These are phyloP conservation scores for Incurvaria masculella DNA, from an alignment of 2,888 invertebrate species.

Conservation along the genomic window DNA sequence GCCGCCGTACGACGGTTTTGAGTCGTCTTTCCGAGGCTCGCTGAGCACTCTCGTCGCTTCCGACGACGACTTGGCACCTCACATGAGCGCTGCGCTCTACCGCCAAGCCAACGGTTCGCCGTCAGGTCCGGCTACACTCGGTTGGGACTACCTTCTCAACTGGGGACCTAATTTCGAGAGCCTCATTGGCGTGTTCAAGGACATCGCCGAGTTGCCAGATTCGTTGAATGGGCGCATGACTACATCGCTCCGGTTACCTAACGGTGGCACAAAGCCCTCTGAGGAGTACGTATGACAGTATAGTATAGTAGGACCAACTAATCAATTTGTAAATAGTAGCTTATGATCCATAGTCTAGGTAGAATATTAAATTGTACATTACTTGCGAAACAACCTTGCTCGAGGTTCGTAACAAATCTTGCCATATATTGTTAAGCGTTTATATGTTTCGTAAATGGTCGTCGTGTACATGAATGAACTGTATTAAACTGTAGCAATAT, in stretches of 20 bases:
- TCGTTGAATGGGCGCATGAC: constrained; percentile 70
- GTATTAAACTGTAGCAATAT: neutral
- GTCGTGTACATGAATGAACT: neutral
- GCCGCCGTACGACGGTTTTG: constrained; percentile 86
- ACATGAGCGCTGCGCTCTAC: constrained; percentile 74
- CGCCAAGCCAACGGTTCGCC: constrained; percentile 78
- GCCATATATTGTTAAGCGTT: neutral
- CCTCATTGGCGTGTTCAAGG: constrained; percentile 93
- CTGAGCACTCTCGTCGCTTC: constrained; percentile 91
- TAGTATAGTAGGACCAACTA: neutral
- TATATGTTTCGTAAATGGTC: neutral
- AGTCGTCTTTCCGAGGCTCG: constrained; percentile 92
- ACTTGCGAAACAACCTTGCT: neutral
- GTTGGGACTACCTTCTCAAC: constrained; percentile 93
- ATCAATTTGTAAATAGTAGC: constrained; percentile 4
- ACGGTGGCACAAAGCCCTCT: constrained; percentile 79
- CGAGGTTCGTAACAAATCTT: neutral
- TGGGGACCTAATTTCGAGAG: constrained; percentile 97
- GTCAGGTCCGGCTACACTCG: constrained; percentile 70
- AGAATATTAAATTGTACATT: neutral
- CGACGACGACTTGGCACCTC: constrained; percentile 85
- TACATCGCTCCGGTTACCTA: constrained; percentile 70
- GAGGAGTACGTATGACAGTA: constrained; percentile 79
- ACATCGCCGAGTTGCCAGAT: constrained; percentile 93
- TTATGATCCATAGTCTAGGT: neutral